Evolutionary conservation across 2,113 vertebrate genomes (phyloP), one percentile per base, ranked within the genome.

Genomic region (Ibidorhyncha struthersii): DNA sequence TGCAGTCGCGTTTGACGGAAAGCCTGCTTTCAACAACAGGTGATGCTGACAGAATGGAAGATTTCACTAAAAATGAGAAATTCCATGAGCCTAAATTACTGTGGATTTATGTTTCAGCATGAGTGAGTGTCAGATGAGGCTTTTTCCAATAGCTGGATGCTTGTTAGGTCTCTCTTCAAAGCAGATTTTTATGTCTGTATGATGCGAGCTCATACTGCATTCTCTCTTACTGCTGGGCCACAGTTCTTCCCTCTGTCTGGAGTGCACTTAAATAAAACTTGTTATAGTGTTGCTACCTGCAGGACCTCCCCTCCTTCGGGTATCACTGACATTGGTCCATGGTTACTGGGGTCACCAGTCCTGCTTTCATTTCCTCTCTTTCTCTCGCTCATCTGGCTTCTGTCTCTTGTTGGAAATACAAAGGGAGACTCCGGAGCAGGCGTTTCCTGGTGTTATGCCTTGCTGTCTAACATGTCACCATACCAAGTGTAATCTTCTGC

Each of bases 281-380:
- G 14, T 36, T 66, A 4, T 36, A 6, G 9, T 11, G 8, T 63
- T 80, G 34, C 25, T 55, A 41, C 38, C 45, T 45, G 22, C 26
- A 45, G 67, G 26, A 58, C 18, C 6, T 34, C 20, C 3, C 8
- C 4, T 66, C 10, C 1, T 27, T 71, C 58, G 50, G 50, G 1
- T 12, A 23, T 29, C 36, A 26, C 32, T 61, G 45, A 55, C 21
- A 3, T 10, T 8, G 26, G 25, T 30, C 17, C 8, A 1, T 5
- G 8, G 47, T 32, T 34, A 67, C 32, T 18, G 26, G 3, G 14
- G 16, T 21, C 16, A 53, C 6, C 0, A 0, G 19, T 52, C 67
- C 61, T 67, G 43, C 41, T 82, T 45, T 27, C 1, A 15, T 62
- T 82, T 79, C 29, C 14, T 65, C 4, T 63, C 25, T 36, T 81